Conservation (phyloP, 1,140 invertebrate species). For the Penaeus japonicus region DNA sequence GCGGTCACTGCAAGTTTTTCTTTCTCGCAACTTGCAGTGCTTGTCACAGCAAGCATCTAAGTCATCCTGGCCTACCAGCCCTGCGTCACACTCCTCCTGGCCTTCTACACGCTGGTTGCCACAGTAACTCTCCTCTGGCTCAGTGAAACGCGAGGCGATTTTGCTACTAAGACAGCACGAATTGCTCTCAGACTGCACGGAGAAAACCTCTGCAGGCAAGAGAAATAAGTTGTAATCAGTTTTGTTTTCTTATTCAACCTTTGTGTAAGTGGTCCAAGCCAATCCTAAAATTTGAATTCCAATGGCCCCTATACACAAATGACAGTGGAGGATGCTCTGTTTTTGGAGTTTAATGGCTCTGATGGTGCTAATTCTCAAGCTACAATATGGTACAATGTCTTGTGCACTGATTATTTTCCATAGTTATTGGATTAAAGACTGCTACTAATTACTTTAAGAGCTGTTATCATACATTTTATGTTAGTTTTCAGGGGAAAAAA, state of each 20-base stretch:
- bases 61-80: slow-evolving; percentile 88
- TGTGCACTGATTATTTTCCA: no score
- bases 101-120: slow-evolving; percentile 92
- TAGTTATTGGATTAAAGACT: no score
- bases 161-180: slow-evolving; percentile 88
- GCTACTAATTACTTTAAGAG: no score
- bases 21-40: slow-evolving; percentile 85
- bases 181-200: slow-evolving; percentile 93
- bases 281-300: background rate
- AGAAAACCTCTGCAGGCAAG: slow-evolving; percentile 81
- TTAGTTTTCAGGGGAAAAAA: no score
- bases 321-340: no score
- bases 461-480: no score
- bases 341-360: no score
- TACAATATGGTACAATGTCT: no score
- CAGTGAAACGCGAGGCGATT: slow-evolving; percentile 89
- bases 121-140: slow-evolving; percentile 93
- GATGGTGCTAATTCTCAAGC: no score
- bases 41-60: slow-evolving; percentile 92
- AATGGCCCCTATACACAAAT: no score
- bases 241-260: background rate
- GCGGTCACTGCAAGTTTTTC: slow-evolving; percentile 90
- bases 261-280: background rate
- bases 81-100: slow-evolving; percentile 93
- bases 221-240: background rate